These are phyloP conservation scores for Anguilla japonica DNA, from an alignment of 2,113 vertebrate genomes.

Conservation along the genomic window DNA sequence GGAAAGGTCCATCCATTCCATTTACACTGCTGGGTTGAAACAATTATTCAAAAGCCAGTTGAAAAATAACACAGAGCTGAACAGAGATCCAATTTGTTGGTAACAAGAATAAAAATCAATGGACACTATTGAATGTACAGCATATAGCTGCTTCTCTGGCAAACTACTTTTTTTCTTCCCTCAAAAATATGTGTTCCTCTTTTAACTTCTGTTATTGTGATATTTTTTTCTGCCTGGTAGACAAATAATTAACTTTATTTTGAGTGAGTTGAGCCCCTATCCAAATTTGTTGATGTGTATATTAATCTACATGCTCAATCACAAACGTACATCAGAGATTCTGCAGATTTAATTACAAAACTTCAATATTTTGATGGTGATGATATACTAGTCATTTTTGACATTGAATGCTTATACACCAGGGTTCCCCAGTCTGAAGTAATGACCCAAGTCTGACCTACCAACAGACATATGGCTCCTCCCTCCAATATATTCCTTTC, in stretches of 20 bases:
- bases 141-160: background rate
- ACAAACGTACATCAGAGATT: too few species aligned
- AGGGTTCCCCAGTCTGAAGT: too few species aligned
- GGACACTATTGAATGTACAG: background rate
- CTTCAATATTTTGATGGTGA: too few species aligned
- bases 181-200: background rate
- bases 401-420: too few species aligned
- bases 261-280: background rate
- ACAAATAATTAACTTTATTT: background rate
- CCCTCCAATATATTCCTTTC: too few species aligned
- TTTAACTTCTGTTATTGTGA: background rate
- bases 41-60: slow-evolving; percentile 4
- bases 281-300: too few species aligned
- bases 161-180: background rate
- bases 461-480: too few species aligned
- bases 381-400: too few species aligned
- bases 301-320: too few species aligned
- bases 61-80: slow-evolving; percentile 10
- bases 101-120: slow-evolving; percentile 9
- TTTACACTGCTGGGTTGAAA: background rate
- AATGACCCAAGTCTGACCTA: too few species aligned
- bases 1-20: slow-evolving; percentile 5
- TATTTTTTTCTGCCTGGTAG: background rate
- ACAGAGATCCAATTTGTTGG: slow-evolving; percentile 4
- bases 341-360: too few species aligned